Conservation (phyloP, 2,888 invertebrate species). For the Hymenopus coronatus region DNA sequence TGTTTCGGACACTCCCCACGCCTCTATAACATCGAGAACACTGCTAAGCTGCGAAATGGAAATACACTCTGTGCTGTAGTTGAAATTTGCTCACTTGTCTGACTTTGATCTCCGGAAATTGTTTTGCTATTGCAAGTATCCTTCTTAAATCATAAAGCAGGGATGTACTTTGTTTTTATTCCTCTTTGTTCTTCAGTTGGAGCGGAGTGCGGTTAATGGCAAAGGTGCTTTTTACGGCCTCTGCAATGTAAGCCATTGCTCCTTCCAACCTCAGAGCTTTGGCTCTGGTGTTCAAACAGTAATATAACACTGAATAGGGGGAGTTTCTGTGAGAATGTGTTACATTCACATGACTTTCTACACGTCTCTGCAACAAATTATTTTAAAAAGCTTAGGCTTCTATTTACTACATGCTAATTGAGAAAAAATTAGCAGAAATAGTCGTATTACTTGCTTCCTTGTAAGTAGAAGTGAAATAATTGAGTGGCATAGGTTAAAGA, state of each 20-base stretch:
- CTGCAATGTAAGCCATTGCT: neutral
- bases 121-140: neutral
- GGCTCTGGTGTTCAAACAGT: too few species aligned
- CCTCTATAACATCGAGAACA: neutral
- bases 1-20: neutral
- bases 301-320: too few species aligned
- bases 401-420: too few species aligned
- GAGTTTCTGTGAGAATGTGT: too few species aligned
- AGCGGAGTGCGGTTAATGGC: neutral
- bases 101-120: neutral
- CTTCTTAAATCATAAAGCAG: neutral
- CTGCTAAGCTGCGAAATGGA: neutral
- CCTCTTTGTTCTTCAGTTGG: neutral
- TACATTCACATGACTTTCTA: too few species aligned
- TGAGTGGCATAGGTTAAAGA: too few species aligned
- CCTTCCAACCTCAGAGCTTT: neutral
- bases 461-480: too few species aligned
- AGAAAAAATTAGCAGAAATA: too few species aligned
- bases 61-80: neutral
- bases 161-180: neutral
- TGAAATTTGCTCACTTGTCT: neutral
- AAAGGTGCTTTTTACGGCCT: neutral
- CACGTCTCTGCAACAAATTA: too few species aligned
- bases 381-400: too few species aligned
- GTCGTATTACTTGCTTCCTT: too few species aligned